These are phyloP conservation scores for Eunapius fragilis DNA, from an alignment of 37 sponge, comb jelly and placozoan species.

Conservation along the genomic window DNA sequence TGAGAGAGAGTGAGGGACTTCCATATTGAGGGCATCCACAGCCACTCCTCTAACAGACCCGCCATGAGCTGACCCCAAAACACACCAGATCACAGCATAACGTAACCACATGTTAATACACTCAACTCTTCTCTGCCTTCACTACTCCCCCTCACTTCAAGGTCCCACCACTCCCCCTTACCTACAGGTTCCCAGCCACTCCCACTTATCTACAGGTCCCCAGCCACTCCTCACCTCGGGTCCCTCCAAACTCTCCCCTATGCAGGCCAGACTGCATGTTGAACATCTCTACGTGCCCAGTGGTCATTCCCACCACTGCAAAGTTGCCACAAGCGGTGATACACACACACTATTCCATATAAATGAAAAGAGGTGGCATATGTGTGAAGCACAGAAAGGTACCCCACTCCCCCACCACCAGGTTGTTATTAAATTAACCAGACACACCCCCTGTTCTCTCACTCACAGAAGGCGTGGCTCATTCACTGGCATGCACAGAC, in stretches of 20 bases:
- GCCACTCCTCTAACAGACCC: constrained; percentile 81
- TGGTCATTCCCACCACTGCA: constrained; percentile 75
- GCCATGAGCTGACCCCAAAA: constrained; percentile 59
- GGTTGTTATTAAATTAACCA: neutral
- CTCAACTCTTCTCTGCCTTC: constrained; percentile 64
- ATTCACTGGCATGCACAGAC: constrained; percentile 28
- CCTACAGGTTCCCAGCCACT: neutral
- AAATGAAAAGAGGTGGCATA: too few species aligned
- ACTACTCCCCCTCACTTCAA: neutral
- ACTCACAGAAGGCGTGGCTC: constrained; percentile 51
- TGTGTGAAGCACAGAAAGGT: too few species aligned
- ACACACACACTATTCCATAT: constrained; percentile 62
- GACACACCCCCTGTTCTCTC: neutral
- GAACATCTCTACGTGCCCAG: constrained; percentile 90
- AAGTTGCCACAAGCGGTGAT: constrained; percentile 93
- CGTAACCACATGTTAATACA: too few species aligned
- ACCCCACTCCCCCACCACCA: too few species aligned
- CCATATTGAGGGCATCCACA: constrained; percentile 68
- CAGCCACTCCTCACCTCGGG: constrained; percentile 38
- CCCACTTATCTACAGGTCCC: neutral
- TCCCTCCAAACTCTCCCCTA: constrained; percentile 79
- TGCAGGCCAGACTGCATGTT: constrained; percentile 96
- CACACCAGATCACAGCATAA: neutral
- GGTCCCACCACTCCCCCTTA: neutral
- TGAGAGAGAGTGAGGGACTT: too few species aligned